A percentile compares a stretch with the other conserved stretches of the same genome.
phyloP scores from a whole-genome alignment of 2,797 vertebrate species.

The Spinus pinus region DNA sequence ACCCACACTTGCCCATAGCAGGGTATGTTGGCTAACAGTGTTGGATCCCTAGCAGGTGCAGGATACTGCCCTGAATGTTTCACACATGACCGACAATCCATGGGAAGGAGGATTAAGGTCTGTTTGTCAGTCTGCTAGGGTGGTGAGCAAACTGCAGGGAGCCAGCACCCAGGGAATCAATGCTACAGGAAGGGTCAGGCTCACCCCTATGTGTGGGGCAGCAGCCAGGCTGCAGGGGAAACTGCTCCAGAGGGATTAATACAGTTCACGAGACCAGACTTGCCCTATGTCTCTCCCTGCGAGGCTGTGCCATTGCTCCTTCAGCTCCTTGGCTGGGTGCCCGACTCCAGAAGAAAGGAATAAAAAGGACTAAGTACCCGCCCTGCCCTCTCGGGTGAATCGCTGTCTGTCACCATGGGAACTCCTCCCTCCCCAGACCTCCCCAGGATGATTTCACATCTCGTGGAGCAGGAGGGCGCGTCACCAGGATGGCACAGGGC shows the following conservation, averaged over 20 bases:
- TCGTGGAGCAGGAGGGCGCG: not conserved
- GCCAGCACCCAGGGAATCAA: not conserved
- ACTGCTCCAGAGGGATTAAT: not conserved
- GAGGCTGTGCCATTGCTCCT: conserved; percentile 39
- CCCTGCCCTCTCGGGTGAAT: conserved; percentile 49
- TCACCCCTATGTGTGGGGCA: not conserved
- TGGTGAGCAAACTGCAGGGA: not conserved
- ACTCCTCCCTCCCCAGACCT: conserved; percentile 18
- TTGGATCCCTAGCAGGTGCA: not conserved
- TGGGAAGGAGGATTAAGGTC: not conserved
- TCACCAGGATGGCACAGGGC: not conserved
- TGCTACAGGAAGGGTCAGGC: not conserved
- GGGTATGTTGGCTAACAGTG: accelerated
- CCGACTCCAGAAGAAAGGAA: conserved; percentile 32
- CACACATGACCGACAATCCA: accelerated
- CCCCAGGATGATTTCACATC: conserved; percentile 44
- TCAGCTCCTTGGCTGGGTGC: conserved; percentile 54
- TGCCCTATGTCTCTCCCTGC: not conserved
- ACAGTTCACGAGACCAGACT: conserved; percentile 27
- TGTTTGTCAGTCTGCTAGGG: not conserved
- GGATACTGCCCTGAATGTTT: not conserved
- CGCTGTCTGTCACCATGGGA: conserved; percentile 64
- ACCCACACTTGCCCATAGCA: not conserved
- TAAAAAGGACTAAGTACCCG: conserved; percentile 18
- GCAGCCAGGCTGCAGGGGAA: not conserved